Evolutionary conservation across 2,888 invertebrate genomes (phyloP).

Genomic region (Epinotia ramella): DNA sequence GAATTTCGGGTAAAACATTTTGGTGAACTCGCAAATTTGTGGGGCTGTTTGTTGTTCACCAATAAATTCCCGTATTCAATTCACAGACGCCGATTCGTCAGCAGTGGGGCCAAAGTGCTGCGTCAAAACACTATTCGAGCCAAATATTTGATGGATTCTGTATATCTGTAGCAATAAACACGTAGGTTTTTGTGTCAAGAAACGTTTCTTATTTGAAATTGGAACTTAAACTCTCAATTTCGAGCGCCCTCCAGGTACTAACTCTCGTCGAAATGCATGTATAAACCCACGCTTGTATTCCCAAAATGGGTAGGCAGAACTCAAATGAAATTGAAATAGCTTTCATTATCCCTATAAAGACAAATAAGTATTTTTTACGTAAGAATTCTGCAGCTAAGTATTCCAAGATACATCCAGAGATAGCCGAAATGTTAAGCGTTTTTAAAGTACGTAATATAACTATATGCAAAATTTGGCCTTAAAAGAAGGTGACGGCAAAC

Average conservation of each 20-base stretch:
- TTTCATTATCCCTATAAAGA: not conserved
- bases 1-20: conserved; percentile 7
- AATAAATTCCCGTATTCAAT: conserved; percentile 42
- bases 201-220: conserved; percentile 11
- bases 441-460: not conserved
- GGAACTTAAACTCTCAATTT: not conserved
- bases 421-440: conserved; percentile 21
- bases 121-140: conserved; percentile 43
- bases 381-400: not conserved
- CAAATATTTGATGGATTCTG: conserved; percentile 45
- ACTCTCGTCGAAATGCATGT: not conserved
- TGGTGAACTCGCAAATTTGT: conserved; percentile 37
- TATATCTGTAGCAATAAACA: conserved; percentile 42
- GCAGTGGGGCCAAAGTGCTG: conserved; percentile 41
- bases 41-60: conserved; percentile 28
- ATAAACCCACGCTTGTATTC: too few relatives aligned
- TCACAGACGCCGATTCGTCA: conserved; percentile 34
- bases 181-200: conserved; percentile 27
- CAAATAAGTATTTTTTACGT: not conserved
- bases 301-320: too few relatives aligned
- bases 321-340: not conserved
- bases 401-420: not conserved
- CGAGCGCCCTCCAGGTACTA: not conserved
- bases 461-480: conserved; percentile 30
- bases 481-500: conserved; percentile 24